Base-by-base conservation (phyloP, 2,113 vertebrate genomes). In the Cephalopterus ornatus region DNA sequence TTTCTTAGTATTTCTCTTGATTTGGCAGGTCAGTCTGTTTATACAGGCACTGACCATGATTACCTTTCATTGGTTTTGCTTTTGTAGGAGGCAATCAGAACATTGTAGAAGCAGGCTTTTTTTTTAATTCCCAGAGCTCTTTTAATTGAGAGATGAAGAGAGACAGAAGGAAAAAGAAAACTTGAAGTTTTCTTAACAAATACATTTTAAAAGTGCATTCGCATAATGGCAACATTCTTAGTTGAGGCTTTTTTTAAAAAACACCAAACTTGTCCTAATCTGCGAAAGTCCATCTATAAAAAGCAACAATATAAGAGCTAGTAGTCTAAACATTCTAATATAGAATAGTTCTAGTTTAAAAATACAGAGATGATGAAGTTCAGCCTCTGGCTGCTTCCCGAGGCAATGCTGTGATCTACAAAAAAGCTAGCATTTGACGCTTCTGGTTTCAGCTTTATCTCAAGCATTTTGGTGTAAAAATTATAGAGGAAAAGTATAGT, bases 1-100 rank as follows among this genome's bases (percentile, higher is more conserved):
- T 91, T 91, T 94, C 88, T 91, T 85, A 82, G 77, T 95, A 89
- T 84, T 95, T 95, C 74, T 92, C 85, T 88, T 96, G 77, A 94
- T 95, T 92, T 97, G 89, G 84, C 73, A 87, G 30, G 50, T 78
- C 44, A 47, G 17, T 11, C 27, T 92, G 72, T 85, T 96, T 93
- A 32, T 84, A 33, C 67, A 79, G 85, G 68, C 59, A 4, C 88
- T 90, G 90, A 74, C 30, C 61, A 24, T 32, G 27, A 41, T 94
- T 88, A 77, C 35, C 65, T 93, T 92, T 47, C 11, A 1, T n/a
- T 87, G 55, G 44, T 84, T 93, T 87, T 95, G 26, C 70, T 91
- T 77, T 85, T 87, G 41, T 66, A 78, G 86, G 47, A 95, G 47
- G 35, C 11, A 67, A 55, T 89, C 7, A 14, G 49, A 68, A 52